phyloP scores from a whole-genome alignment of 2,888 invertebrate genomes.

The Lepidocyrtoides sp. region DNA sequence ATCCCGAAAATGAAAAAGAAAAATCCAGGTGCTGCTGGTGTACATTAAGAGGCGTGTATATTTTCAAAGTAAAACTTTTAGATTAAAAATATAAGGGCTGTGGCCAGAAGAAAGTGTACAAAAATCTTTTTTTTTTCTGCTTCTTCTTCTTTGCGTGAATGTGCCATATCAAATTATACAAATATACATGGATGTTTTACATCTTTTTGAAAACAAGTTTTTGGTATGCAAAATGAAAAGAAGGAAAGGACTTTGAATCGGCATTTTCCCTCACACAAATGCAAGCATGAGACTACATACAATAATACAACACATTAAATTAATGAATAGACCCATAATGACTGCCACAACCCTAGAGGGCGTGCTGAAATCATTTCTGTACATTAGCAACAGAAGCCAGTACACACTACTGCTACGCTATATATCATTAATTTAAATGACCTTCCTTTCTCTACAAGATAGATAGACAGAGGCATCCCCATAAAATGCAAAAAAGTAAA shows the following conservation, averaged over 20 bases:
- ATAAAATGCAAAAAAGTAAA: neutral
- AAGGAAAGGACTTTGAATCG: neutral
- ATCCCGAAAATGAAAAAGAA: neutral
- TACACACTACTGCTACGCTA: neutral
- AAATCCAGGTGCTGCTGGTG: neutral
- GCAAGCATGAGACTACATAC: neutral
- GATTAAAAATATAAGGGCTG: neutral
- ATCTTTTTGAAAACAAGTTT: neutral
- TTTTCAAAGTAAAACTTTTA: neutral
- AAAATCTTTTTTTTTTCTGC: neutral
- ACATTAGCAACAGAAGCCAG: neutral
- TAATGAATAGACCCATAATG: slow-evolving; percentile 62
- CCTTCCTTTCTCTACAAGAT: slow-evolving; percentile 14
- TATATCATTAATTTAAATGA: slow-evolving; percentile 71
- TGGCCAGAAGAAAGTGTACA: neutral
- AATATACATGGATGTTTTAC: neutral
- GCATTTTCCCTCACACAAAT: neutral
- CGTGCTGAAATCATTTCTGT: neutral
- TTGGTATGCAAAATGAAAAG: neutral
- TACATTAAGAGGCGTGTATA: neutral
- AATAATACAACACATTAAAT: slow-evolving; percentile 65
- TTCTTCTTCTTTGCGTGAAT: neutral
- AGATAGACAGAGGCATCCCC: neutral
- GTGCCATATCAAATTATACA: neutral
- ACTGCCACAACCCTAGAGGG: slow-evolving; percentile 46